Evolutionary conservation across 1,140 invertebrate species (phyloP), one percentile per base, ranked within the genome.

Genomic region (Microplitis demolitor): DNA sequence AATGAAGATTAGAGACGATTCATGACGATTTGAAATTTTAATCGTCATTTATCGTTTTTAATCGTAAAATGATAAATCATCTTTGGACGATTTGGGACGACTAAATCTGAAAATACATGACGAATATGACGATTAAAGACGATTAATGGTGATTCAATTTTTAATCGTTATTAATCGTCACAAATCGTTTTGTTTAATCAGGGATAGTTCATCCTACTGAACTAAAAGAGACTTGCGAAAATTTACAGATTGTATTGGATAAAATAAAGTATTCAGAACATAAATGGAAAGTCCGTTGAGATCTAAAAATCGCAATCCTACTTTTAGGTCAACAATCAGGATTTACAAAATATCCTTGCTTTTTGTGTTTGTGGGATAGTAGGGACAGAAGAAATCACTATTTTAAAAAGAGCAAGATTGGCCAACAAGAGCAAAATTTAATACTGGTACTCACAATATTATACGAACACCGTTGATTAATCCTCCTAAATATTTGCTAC

Each of bases 201-300:
- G n/a, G n/a, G n/a, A 68, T 68, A 54, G 69, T n/a, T 62, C 66
- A 72, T 54, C 50, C 61, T 16, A 31, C 11, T 11, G 54, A 39
- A 35, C 53, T 72, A 2, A 72, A 74, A 69, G 73, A 77, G 51
- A 74, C 50, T 8, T 75, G 71, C 39, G 66, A 70, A 68, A 75
- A 66, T 61, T 66, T 64, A 50, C 64, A 11, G 4, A 66, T 69
- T 50, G 54, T 73, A 24, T 35, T 73, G n/a, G 60, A 66, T 1
- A 63, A 63, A 53, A 64, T 69, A 51, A 69, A 69, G n/a, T 56
- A 74, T 69, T 13, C 13, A 1, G 66, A 66, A 14, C 14, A 74
- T 66, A 9, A 74, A 13, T 69, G 67, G 60, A 31, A 58, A 63
- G 0, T 69, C 53, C 56, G 39, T 16, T 61, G 66, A 9, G 72